phyloP scores from a whole-genome alignment of 64 coral and sea anemone species.

The Astreopora myriophthalma region DNA sequence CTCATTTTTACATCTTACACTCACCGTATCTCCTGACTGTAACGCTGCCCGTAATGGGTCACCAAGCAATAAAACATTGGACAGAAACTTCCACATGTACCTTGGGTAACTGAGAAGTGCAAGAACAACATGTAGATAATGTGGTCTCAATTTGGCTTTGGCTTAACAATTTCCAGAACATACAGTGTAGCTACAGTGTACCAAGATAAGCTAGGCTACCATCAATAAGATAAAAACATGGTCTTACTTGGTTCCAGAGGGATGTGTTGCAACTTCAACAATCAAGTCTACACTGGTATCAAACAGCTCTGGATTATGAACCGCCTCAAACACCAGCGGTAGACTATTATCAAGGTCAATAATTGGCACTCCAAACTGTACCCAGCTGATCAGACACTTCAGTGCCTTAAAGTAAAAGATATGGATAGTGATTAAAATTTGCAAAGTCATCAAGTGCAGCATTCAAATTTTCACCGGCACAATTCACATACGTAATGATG shows the following conservation, averaged over 20 bases:
- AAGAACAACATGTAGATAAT: neutral
- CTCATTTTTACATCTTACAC: neutral
- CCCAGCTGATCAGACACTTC: slow-evolving; percentile 89
- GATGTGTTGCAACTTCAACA: slow-evolving; percentile 85
- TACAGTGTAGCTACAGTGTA: too few relatives aligned
- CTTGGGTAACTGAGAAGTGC: slow-evolving; percentile 72
- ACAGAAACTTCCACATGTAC: slow-evolving; percentile 83
- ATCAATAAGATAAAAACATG: too few relatives aligned
- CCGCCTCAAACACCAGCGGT: slow-evolving; percentile 55
- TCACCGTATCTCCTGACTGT: slow-evolving; percentile 77
- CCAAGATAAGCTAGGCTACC: too few relatives aligned
- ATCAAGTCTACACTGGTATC: slow-evolving; percentile 82
- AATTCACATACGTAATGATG: too few relatives aligned
- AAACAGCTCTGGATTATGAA: slow-evolving; percentile 87
- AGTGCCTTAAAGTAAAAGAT: slow-evolving; percentile 48
- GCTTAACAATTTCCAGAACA: too few relatives aligned
- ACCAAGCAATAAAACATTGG: slow-evolving; percentile 53
- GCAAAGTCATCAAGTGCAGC: neutral
- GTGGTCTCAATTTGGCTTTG: neutral
- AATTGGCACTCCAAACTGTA: slow-evolving; percentile 90
- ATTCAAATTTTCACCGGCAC: neutral
- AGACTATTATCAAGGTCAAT: slow-evolving; percentile 53
- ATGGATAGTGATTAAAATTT: neutral
- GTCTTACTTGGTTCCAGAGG: slow-evolving; percentile 76
- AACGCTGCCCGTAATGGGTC: slow-evolving; percentile 45